Conservation (phyloP, 2,888 invertebrate species). For the Aproaerema taeniolella region DNA sequence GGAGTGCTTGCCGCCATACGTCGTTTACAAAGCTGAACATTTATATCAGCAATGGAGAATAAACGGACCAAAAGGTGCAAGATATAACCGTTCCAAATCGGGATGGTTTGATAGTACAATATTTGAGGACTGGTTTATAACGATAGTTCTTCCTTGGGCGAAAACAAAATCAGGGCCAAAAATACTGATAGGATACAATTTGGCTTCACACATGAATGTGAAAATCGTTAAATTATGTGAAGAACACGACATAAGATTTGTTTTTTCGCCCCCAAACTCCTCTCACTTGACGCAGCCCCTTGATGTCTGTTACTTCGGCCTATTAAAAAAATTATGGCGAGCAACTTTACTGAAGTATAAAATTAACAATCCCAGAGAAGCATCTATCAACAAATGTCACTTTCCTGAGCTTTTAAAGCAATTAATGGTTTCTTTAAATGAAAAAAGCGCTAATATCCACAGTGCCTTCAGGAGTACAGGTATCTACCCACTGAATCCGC, state of each 20-base stretch:
- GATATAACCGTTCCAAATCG: conserved; percentile 38
- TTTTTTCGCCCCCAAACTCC: conserved; percentile 3
- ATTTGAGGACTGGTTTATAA: conserved; percentile 35
- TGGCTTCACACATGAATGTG: conserved; percentile 13
- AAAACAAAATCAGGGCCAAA: conserved; percentile 6
- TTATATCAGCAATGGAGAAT: conserved; percentile 39
- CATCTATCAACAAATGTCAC: conserved; percentile 21
- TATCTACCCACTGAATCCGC: conserved; percentile 19
- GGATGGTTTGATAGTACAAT: conserved; percentile 36
- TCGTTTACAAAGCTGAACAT: conserved; percentile 44
- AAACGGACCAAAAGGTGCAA: conserved; percentile 34
- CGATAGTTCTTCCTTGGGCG: conserved; percentile 16
- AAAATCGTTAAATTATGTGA: conserved; percentile 1
- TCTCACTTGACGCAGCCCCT: conserved; percentile 8
- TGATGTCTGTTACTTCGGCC: conserved; percentile 6
- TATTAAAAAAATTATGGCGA: conserved; percentile 14
- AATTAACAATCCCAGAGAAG: conserved; percentile 10
- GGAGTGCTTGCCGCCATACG: conserved; percentile 32
- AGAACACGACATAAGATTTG: conserved; percentile 5
- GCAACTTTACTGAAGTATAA: conserved; percentile 15
- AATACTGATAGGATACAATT: conserved; percentile 18
- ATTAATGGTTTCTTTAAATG: conserved; percentile 18
- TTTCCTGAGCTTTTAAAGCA: conserved; percentile 20
- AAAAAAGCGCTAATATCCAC: conserved; percentile 12
- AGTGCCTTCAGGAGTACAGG: conserved; percentile 20